Percentiles rank a stretch among this genome's conserved stretches.
phyloP scores from a whole-genome alignment of 2,888 invertebrate species.

The Chaetogeoica ovagalla region DNA sequence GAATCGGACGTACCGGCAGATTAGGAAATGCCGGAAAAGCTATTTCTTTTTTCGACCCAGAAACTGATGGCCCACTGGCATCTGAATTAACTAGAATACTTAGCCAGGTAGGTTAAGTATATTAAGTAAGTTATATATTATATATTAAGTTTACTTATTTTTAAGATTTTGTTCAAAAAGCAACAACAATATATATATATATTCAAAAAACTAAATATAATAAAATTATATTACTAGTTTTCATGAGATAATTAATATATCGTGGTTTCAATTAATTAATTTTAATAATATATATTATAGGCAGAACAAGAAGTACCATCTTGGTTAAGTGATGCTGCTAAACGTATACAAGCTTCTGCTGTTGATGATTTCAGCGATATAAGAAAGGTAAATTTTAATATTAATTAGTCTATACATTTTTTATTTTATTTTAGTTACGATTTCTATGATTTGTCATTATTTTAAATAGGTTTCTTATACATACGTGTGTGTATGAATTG shows the following conservation, averaged over 20 bases:
- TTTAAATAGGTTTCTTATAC: not conserved
- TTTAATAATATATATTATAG: constrained; percentile 11
- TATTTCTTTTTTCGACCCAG: constrained; percentile 78
- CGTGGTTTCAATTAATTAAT: not conserved
- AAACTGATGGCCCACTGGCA: constrained; percentile 67
- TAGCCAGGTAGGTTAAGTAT: constrained; percentile 62
- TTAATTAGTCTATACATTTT: not conserved
- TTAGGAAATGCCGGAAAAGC: constrained; percentile 88
- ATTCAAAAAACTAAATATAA: no score
- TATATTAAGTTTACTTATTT: no score
- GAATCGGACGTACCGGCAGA: constrained; percentile 92
- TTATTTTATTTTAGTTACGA: not conserved
- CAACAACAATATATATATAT: no score
- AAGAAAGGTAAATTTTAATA: constrained; percentile 21
- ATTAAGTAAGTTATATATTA: no score
- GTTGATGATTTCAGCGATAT: constrained; percentile 35
- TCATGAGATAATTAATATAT: not conserved
- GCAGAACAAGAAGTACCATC: constrained; percentile 44
- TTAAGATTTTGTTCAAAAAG: no score
- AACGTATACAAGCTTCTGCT: not conserved
- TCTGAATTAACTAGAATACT: constrained; percentile 73
- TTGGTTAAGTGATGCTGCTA: constrained; percentile 5
- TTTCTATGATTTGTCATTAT: not conserved
- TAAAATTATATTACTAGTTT: no score
- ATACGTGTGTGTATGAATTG: no score